These are phyloP conservation scores for Corythoichthys haematopterus DNA, from an alignment of 2,113 vertebrate genomes.

Conservation along the genomic window DNA sequence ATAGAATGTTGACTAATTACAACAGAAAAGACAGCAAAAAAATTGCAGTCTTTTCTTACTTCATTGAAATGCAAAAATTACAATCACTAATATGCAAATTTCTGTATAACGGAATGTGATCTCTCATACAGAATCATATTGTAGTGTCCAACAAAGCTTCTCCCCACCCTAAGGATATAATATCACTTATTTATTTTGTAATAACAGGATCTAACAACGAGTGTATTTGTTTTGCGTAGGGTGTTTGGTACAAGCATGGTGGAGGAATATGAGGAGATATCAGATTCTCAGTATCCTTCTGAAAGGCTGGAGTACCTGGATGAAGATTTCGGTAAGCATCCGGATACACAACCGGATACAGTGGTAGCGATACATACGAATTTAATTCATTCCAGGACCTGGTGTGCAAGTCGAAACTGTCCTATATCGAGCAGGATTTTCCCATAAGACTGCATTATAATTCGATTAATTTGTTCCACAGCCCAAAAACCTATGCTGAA, in stretches of 20 bases:
- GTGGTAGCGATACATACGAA: too few species aligned
- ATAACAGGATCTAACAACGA: constrained; percentile 13
- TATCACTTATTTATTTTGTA: not conserved
- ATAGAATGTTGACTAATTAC: too few species aligned
- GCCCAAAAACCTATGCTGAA: too few species aligned
- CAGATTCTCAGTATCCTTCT: constrained; percentile 91
- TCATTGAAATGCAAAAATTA: not conserved
- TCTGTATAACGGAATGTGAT: not conserved
- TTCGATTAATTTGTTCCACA: too few species aligned
- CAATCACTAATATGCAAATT: not conserved
- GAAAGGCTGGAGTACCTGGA: constrained; percentile 89
- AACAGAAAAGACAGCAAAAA: too few species aligned
- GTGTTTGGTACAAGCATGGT: constrained; percentile 99
- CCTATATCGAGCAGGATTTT: too few species aligned
- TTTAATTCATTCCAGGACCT: too few species aligned
- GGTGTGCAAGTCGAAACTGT: too few species aligned
- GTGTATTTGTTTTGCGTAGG: constrained; percentile 63
- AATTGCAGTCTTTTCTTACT: too few species aligned
- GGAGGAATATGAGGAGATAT: constrained; percentile 97
- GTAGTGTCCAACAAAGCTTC: not conserved
- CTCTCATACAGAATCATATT: not conserved
- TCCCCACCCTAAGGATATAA: too few species aligned
- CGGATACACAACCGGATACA: not conserved
- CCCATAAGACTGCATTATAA: too few species aligned
- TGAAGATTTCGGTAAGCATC: constrained; percentile 88